A percentile compares a stretch with the other conserved stretches of the same genome.
These are phyloP conservation scores for Plutella xylostella DNA, from an alignment of 2,888 invertebrate species.

Conservation along the genomic window DNA sequence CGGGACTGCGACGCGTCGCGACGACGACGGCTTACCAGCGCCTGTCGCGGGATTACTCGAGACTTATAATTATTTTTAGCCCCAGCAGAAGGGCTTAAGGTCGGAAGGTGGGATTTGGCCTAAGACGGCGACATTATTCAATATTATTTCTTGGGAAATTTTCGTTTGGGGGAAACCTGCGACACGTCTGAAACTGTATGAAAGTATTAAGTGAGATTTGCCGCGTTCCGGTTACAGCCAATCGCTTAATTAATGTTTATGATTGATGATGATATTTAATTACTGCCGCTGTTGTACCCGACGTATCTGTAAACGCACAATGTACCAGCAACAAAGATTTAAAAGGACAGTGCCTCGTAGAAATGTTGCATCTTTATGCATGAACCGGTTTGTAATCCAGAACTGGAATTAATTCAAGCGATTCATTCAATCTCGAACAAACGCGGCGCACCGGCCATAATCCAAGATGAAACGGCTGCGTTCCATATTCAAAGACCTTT, in stretches of 20 bases:
- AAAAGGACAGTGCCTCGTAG: not conserved
- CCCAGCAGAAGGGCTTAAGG: slow-evolving; percentile 54
- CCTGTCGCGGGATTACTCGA: slow-evolving; percentile 33
- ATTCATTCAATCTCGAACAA: slow-evolving; percentile 31
- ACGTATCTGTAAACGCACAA: too few relatives aligned
- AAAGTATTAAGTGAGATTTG: slow-evolving; percentile 42
- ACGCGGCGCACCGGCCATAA: slow-evolving; percentile 27
- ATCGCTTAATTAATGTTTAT: slow-evolving; percentile 8
- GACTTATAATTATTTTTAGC: slow-evolving; percentile 48
- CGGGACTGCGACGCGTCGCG: not conserved
- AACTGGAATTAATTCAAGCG: slow-evolving; percentile 34
- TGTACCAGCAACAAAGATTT: too few relatives aligned
- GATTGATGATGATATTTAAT: not conserved
- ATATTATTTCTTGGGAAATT: slow-evolving; percentile 45
- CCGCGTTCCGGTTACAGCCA: slow-evolving; percentile 19
- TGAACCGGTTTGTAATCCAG: not conserved
- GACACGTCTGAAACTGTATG: slow-evolving; percentile 36
- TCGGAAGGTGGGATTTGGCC: slow-evolving; percentile 56
- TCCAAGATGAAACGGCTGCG: slow-evolving; percentile 35
- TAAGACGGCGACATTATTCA: slow-evolving; percentile 54
- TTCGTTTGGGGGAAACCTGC: slow-evolving; percentile 9
- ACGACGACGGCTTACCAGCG: slow-evolving; percentile 10
- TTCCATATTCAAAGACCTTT: slow-evolving; percentile 45
- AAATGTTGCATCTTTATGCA: not conserved
- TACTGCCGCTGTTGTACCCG: too few relatives aligned